Evolutionary conservation across 2,888 invertebrate species (phyloP).

Genomic region (Caenorhabditis sp.): DNA sequence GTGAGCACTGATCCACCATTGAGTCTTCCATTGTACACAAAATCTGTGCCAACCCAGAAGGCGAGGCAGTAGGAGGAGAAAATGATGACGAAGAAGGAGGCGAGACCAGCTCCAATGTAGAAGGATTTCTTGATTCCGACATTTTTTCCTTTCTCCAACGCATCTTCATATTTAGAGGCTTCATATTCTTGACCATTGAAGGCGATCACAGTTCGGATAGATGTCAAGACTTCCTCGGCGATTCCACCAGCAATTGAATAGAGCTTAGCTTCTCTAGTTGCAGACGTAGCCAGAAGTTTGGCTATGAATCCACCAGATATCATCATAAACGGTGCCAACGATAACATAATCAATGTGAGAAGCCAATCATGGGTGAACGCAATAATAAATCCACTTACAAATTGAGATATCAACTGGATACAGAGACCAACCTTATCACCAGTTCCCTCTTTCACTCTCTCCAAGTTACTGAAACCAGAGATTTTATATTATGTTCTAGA

Average conservation of each 20-base stretch:
- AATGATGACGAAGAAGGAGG: constrained; percentile 70
- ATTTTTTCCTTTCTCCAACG: constrained; percentile 49
- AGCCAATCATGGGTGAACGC: constrained; percentile 59
- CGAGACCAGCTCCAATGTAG: constrained; percentile 64
- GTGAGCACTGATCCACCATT: constrained; percentile 61
- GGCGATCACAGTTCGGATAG: constrained; percentile 61
- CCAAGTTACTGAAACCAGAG: constrained; percentile 24
- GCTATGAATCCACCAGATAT: constrained; percentile 7
- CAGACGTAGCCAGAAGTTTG: constrained; percentile 18
- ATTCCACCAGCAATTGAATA: constrained; percentile 60
- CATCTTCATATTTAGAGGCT: constrained; percentile 49
- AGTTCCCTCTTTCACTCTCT: constrained; percentile 52
- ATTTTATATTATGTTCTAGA: too few relatives aligned
- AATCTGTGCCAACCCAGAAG: constrained; percentile 66
- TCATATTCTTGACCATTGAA: constrained; percentile 62
- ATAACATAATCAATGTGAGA: constrained; percentile 56
- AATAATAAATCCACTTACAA: constrained; percentile 46
- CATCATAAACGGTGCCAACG: constrained; percentile 45
- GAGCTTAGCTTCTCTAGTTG: constrained; percentile 45
- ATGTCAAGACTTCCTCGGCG: constrained; percentile 61
- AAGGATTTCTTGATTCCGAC: constrained; percentile 60
- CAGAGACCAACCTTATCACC: constrained; percentile 62
- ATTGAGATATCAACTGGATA: constrained; percentile 53
- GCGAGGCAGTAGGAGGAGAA: constrained; percentile 70
- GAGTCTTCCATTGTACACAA: constrained; percentile 37